A percentile compares a stretch with the other conserved stretches of the same genome.
Conservation (phyloP, 2,888 invertebrate genomes). For the Diarsia mendica region DNA sequence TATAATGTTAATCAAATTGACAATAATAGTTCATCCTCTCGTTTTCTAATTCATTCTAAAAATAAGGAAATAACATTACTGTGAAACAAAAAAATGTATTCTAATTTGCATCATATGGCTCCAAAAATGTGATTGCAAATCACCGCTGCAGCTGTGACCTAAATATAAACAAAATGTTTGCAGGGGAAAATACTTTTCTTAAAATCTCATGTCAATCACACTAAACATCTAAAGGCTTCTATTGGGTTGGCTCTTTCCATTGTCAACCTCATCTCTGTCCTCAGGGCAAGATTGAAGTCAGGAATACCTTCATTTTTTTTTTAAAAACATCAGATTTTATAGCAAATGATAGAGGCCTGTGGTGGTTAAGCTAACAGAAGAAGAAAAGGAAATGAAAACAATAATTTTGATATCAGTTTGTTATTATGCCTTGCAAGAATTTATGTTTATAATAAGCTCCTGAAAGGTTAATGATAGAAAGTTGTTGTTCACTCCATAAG, state of each 20-base stretch:
- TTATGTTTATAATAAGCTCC: neutral
- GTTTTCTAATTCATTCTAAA: neutral
- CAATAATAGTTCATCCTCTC: neutral
- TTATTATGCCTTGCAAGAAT: neutral
- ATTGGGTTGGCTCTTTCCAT: too few relatives aligned
- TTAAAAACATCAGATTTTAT: conserved; percentile 8
- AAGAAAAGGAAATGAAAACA: neutral
- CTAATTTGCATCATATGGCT: neutral
- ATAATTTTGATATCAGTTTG: too few relatives aligned
- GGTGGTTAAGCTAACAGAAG: neutral
- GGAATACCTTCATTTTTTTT: too few relatives aligned
- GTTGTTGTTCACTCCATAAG: neutral
- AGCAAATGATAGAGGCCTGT: neutral
- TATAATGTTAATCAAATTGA: neutral
- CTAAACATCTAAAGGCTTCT: neutral
- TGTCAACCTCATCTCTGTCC: too few relatives aligned
- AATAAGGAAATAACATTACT: neutral
- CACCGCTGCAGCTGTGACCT: too few relatives aligned
- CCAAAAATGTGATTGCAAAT: neutral
- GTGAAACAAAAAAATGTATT: neutral
- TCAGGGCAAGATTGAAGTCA: too few relatives aligned
- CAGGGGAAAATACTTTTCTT: neutral
- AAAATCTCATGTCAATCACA: conserved; percentile 15
- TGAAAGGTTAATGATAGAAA: neutral
- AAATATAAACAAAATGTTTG: too few relatives aligned